Conservation (phyloP, 2,113 vertebrate species). For the Carlito syrichta region DNA sequence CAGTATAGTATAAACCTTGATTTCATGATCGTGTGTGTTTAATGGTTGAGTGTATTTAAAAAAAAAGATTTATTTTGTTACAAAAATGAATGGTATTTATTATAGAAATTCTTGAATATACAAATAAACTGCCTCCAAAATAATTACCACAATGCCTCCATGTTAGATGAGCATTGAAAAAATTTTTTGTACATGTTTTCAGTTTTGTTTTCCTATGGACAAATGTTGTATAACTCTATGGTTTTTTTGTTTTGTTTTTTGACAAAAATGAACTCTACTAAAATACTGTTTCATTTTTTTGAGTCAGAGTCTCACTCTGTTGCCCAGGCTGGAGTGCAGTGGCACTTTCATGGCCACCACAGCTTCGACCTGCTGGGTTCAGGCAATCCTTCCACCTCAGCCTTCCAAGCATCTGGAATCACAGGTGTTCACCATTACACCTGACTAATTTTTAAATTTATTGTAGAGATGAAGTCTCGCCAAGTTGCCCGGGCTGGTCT, state of each 20-base stretch:
- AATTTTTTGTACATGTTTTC: not conserved
- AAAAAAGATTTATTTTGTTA: not conserved
- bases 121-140: not conserved
- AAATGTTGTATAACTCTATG: not conserved
- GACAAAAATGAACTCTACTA: not conserved
- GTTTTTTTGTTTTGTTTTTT: not conserved
- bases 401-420: too few species aligned
- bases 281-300: not conserved
- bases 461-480: too few species aligned
- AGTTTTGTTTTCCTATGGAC: not conserved
- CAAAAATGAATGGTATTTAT: conserved; percentile 13
- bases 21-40: not conserved
- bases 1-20: not conserved
- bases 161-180: not conserved
- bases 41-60: not conserved
- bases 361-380: too few species aligned
- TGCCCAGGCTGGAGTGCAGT: too few species aligned
- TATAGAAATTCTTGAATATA: not conserved
- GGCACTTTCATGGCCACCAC: too few species aligned
- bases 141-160: not conserved
- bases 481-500: too few species aligned
- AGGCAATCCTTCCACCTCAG: too few species aligned
- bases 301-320: too few species aligned
- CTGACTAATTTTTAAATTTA: too few species aligned
- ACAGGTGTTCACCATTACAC: too few species aligned